phyloP scores from a whole-genome alignment of 1,140 invertebrate genomes.

The Aphaenogaster floridana region DNA sequence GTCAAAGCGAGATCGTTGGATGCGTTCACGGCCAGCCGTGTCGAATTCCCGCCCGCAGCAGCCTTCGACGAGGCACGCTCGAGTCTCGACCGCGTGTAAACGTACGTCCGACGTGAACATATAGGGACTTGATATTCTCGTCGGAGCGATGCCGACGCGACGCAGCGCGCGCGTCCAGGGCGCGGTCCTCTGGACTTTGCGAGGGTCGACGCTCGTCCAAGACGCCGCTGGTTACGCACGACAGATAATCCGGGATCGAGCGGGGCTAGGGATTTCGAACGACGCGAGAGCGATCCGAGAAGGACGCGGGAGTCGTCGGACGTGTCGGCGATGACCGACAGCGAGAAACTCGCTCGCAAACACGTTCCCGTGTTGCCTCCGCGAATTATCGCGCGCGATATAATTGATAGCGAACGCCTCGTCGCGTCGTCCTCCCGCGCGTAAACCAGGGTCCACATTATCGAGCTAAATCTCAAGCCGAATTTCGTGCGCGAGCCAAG shows the following conservation, averaged over 20 bases:
- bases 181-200: constrained; percentile 11
- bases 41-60: background rate
- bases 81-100: background rate
- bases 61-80: background rate
- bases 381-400: constrained; percentile 10
- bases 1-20: background rate
- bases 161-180: background rate
- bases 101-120: background rate
- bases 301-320: background rate
- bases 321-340: background rate
- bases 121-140: constrained; percentile 11
- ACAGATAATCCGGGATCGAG: background rate
- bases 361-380: background rate
- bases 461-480: too few species aligned
- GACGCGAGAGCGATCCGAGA: background rate
- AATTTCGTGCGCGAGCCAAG: too few species aligned
- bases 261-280: background rate
- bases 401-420: background rate
- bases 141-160: background rate
- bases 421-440: background rate
- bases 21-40: background rate
- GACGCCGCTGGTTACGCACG: background rate
- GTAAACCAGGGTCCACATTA: background rate
- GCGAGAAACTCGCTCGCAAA: background rate
- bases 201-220: background rate